Evolutionary conservation across 2,113 vertebrate genomes (phyloP).

Genomic region (Sisor rabdophorus): DNA sequence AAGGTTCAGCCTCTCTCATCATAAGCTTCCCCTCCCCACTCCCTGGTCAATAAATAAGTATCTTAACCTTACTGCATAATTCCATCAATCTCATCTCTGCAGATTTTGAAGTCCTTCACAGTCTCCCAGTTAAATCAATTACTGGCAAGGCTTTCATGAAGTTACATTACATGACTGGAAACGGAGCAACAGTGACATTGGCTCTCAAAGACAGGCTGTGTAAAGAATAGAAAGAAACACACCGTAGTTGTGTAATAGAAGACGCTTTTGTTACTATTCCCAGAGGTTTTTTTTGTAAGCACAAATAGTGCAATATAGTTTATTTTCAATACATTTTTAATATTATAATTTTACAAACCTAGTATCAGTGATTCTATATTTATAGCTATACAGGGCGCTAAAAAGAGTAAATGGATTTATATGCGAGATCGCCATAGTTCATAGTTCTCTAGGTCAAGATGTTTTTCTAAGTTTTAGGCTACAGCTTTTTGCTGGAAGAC

Average conservation of each 20-base stretch:
- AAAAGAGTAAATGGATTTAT: neutral
- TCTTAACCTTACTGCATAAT: conserved; percentile 53
- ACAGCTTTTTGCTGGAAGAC: neutral
- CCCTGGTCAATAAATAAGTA: conserved; percentile 59
- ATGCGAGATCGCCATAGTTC: neutral
- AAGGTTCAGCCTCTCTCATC: conserved; percentile 55
- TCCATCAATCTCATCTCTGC: conserved; percentile 57
- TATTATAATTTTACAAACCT: neutral
- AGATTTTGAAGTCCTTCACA: conserved; percentile 60
- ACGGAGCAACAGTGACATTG: conserved; percentile 35
- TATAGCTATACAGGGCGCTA: neutral
- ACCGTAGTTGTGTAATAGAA: neutral
- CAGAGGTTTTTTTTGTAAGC: neutral
- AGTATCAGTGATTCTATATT: neutral
- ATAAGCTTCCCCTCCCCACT: conserved; percentile 45
- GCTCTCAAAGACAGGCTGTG: conserved; percentile 20
- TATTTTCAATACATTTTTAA: too few relatives aligned
- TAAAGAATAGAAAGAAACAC: neutral
- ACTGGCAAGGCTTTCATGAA: conserved; percentile 52
- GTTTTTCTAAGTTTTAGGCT: neutral
- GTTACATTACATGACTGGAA: conserved; percentile 43
- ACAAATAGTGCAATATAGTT: too few relatives aligned
- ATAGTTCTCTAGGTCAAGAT: neutral
- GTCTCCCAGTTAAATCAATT: conserved; percentile 61
- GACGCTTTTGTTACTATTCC: neutral